Evolutionary conservation across 2,113 vertebrate genomes (phyloP).

Genomic region (Isichthys henryi): DNA sequence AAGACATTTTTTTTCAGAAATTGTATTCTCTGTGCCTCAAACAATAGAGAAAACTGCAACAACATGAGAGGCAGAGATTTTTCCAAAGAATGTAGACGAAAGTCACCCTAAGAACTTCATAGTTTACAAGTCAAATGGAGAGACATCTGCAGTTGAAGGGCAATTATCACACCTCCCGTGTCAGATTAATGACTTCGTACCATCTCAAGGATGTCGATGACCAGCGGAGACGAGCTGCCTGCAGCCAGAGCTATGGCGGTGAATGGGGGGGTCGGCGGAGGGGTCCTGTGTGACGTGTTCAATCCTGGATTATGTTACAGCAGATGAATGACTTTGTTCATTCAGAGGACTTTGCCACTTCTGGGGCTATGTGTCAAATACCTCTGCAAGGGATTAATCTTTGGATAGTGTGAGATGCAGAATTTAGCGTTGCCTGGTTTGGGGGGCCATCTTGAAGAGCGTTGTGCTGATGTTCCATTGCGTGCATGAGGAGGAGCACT

Average conservation of each 20-base stretch:
- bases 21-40: not conserved
- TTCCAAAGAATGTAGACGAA: not conserved
- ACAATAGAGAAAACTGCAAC: not conserved
- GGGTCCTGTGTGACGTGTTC: not conserved
- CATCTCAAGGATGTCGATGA: not conserved
- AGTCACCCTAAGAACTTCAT: not conserved
- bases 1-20: not conserved
- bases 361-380: not conserved
- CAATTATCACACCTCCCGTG: not conserved
- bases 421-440: not conserved
- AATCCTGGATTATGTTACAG: not conserved
- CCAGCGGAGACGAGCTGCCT: not conserved
- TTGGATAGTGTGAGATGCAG: not conserved
- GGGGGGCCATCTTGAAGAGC: not conserved
- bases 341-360: not conserved
- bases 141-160: not conserved
- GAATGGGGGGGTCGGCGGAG: not conserved
- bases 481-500: not conserved
- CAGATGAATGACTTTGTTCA: not conserved
- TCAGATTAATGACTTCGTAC: not conserved
- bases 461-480: not conserved
- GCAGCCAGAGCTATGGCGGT: not conserved
- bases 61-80: not conserved
- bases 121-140: not conserved
- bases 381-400: not conserved